These are phyloP conservation scores for Torymus auratus DNA, from an alignment of 2,888 invertebrate species.

Conservation along the genomic window DNA sequence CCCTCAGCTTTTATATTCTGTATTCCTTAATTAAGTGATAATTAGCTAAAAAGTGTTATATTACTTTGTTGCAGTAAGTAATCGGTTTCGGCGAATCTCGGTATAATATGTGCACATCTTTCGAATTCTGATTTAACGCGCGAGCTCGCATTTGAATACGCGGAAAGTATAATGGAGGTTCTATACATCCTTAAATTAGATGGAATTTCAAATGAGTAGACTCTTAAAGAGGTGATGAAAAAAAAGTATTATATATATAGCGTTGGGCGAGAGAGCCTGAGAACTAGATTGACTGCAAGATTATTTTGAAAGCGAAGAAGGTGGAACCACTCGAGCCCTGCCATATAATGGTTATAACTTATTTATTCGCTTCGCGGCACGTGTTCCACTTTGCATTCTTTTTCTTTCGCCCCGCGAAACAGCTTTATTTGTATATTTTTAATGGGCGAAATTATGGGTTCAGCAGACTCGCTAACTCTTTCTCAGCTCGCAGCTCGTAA, in stretches of 20 bases:
- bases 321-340: constrained; percentile 4
- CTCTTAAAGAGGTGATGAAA: background rate
- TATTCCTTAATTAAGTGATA: constrained; percentile 27
- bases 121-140: background rate
- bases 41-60: constrained; percentile 1
- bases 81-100: no score
- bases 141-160: no score
- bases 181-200: constrained; percentile 29
- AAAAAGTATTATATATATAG: background rate
- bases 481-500: background rate
- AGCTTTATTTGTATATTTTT: constrained; percentile 24
- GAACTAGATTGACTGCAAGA: constrained; percentile 36
- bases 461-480: constrained; percentile 5
- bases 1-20: background rate
- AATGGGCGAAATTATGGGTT: constrained; percentile 12
- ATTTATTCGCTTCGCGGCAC: constrained; percentile 3
- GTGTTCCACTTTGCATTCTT: background rate
- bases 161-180: constrained; percentile 11
- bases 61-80: background rate
- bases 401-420: background rate
- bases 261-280: background rate
- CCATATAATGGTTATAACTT: constrained; percentile 28
- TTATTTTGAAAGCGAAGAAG: constrained; percentile 28
- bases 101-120: no score
- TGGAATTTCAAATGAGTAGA: constrained; percentile 14